These are phyloP conservation scores for Nymphicus hollandicus DNA, from an alignment of 2,113 vertebrate genomes.

Conservation along the genomic window DNA sequence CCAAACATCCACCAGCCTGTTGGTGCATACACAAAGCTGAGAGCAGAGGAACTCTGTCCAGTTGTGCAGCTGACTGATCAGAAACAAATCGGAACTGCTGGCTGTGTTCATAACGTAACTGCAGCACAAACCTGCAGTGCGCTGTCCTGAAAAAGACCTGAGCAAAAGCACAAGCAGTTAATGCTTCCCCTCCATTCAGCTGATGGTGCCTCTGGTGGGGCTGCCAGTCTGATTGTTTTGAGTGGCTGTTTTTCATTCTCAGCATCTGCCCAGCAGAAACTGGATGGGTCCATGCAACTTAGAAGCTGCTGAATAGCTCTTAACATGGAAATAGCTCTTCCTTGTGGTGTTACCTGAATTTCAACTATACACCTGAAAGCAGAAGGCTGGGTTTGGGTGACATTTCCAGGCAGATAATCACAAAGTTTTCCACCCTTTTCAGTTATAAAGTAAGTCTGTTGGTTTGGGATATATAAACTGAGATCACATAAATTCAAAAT, in stretches of 20 bases:
- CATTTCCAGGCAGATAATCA: background rate
- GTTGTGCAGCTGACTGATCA: background rate
- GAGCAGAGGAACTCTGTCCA: background rate
- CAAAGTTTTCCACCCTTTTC: background rate
- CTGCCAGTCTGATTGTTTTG: background rate
- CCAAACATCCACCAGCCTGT: background rate
- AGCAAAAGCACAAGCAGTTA: background rate
- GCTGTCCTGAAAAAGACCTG: background rate
- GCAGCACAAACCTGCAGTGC: background rate
- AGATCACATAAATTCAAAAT: background rate
- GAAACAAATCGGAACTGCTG: background rate
- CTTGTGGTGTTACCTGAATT: background rate
- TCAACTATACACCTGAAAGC: background rate
- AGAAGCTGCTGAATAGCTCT: background rate
- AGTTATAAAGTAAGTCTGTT: background rate
- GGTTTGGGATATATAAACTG: background rate
- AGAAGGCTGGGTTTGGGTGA: background rate
- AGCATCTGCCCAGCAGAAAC: background rate
- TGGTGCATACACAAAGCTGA: background rate
- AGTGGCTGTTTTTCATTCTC: background rate
- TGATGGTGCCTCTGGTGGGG: background rate
- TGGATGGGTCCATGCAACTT: background rate
- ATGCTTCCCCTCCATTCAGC: background rate
- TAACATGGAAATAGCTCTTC: background rate
- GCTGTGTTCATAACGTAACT: background rate